Conservation (phyloP, 2,797 vertebrate genomes). For the Tokudaia tokunoshimensis region DNA sequence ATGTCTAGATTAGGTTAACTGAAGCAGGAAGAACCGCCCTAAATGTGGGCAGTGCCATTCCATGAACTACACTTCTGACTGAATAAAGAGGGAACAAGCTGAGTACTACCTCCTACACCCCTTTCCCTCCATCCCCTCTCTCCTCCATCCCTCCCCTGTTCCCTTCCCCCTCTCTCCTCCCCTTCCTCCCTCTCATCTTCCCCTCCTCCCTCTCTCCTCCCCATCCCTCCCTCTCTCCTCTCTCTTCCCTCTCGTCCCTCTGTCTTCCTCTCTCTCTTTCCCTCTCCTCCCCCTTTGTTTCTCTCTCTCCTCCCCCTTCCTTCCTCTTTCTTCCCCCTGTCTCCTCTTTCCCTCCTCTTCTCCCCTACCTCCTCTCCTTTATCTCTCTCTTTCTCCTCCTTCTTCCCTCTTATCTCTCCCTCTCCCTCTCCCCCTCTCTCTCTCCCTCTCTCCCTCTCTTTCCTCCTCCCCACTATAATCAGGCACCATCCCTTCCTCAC, state of each 20-base stretch:
- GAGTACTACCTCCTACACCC: background rate
- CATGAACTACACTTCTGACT: background rate
- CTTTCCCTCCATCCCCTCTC: background rate
- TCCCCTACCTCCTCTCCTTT: background rate
- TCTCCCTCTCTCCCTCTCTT: background rate
- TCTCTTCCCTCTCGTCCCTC: too few relatives aligned
- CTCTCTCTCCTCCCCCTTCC: too few relatives aligned
- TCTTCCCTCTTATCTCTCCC: too few relatives aligned
- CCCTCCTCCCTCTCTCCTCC: too few relatives aligned
- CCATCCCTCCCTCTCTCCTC: background rate
- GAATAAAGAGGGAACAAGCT: background rate
- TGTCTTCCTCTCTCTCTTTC: too few relatives aligned
- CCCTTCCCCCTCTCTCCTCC: background rate
- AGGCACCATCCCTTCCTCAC: background rate
- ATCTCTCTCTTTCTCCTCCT: background rate
- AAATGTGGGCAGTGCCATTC: background rate
- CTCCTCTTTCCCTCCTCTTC: too few relatives aligned
- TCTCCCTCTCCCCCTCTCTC: accelerated
- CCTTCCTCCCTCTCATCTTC: background rate
- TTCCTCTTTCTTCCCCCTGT: too few relatives aligned
- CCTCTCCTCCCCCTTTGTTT: too few relatives aligned
- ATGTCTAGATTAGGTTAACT: background rate
- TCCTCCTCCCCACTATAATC: background rate
- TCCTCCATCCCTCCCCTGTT: background rate
- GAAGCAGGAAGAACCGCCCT: background rate